A percentile compares a stretch with the other conserved stretches of the same genome.
Conservation (phyloP, 2,888 invertebrate species). For the Leptinotarsa tumamoca region DNA sequence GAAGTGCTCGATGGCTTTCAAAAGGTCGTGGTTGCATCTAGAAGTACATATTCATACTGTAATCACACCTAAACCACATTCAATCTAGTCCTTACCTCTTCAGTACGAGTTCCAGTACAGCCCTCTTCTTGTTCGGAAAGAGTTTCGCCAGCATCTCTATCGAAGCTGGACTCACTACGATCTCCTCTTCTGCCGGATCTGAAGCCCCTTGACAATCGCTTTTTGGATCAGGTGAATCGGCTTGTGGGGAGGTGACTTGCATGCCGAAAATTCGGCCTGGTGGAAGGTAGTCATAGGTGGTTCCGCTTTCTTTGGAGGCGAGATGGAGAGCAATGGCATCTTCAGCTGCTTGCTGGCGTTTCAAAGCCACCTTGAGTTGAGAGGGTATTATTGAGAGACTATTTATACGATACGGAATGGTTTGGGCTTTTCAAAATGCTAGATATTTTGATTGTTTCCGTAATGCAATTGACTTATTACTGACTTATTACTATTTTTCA, state of each 20-base stretch:
- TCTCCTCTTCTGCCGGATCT: conserved; percentile 51
- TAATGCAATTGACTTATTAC: too few relatives aligned
- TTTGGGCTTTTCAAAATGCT: too few relatives aligned
- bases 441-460: too few relatives aligned
- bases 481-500: too few relatives aligned
- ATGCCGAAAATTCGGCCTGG: conserved; percentile 93
- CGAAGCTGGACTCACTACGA: conserved; percentile 76
- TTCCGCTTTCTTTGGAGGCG: conserved; percentile 85
- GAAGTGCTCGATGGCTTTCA: conserved; percentile 91
- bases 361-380: conserved; percentile 83
- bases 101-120: conserved; percentile 90
- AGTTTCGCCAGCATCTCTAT: conserved; percentile 88
- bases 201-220: conserved; percentile 37
- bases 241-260: conserved; percentile 82
- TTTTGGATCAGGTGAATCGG: conserved; percentile 47
- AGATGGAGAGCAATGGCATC: conserved; percentile 95
- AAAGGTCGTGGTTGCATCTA: conserved; percentile 90
- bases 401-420: too few relatives aligned
- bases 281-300: conserved; percentile 79
- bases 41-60: too few relatives aligned
- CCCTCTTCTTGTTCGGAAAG: conserved; percentile 90
- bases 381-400: neutral
- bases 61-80: neutral
- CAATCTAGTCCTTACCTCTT: conserved; percentile 64
- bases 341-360: conserved; percentile 96